These are phyloP conservation scores for Pleuronectes platessa DNA, from an alignment of 2,113 vertebrate genomes.

Conservation along the genomic window DNA sequence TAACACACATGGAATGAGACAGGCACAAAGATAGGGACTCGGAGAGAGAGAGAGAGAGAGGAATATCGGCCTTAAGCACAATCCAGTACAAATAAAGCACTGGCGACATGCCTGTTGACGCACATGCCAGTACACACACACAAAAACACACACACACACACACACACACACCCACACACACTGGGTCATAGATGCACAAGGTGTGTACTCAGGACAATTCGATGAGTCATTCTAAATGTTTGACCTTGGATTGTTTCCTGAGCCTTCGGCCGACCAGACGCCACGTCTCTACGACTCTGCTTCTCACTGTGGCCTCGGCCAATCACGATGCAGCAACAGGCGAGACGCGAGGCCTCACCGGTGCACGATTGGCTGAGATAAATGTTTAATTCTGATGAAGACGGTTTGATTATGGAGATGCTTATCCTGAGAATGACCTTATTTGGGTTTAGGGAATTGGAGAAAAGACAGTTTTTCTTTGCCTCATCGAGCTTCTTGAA, in stretches of 20 bases:
- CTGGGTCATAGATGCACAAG: not conserved
- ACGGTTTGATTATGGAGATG: too few species aligned
- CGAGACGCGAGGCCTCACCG: not conserved
- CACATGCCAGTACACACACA: slow-evolving; percentile 18
- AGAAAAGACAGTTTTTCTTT: not conserved
- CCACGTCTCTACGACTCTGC: not conserved
- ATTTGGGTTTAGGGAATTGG: too few species aligned
- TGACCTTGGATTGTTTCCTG: slow-evolving; percentile 63
- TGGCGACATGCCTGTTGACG: not conserved
- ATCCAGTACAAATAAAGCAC: slow-evolving; percentile 43
- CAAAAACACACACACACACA: slow-evolving; percentile 17
- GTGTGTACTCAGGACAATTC: slow-evolving; percentile 32
- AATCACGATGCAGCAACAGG: slow-evolving; percentile 19
- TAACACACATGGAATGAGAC: slow-evolving; percentile 18
- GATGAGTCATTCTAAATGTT: slow-evolving; percentile 59
- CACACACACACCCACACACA: slow-evolving; percentile 21
- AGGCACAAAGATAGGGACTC: not conserved
- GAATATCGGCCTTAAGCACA: slow-evolving; percentile 27
- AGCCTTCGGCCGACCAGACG: slow-evolving; percentile 18
- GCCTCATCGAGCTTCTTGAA: not conserved
- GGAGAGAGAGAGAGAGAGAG: not conserved
- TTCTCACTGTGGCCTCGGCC: slow-evolving; percentile 11
- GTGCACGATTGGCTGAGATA: not conserved
- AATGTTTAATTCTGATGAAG: not conserved
- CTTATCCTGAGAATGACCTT: too few species aligned